A percentile compares a stretch with the other conserved stretches of the same genome.
These are phyloP conservation scores for Tuberolachnus salignus DNA, from an alignment of 2,888 invertebrate species.

Conservation along the genomic window DNA sequence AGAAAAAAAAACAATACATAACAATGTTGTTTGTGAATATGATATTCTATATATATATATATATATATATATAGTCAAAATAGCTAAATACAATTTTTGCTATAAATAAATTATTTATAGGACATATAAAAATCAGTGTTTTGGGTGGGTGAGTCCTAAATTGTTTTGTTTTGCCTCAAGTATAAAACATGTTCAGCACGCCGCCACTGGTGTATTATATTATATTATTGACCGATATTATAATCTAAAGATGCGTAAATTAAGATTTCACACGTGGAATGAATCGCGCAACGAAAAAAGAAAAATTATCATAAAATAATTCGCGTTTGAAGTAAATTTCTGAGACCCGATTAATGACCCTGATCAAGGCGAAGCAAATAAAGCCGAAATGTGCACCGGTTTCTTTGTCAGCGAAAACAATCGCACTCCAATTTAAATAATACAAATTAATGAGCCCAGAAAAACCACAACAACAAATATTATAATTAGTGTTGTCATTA, in stretches of 20 bases:
- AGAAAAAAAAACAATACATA: no score
- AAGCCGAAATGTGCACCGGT: background rate
- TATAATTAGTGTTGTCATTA: conserved; percentile 20
- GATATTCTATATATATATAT: no score
- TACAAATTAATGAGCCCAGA: background rate
- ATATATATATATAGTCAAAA: no score
- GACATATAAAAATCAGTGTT: no score
- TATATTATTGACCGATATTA: background rate
- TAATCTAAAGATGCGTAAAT: background rate
- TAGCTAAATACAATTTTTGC: no score
- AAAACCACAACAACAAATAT: conserved; percentile 35
- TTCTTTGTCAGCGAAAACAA: background rate
- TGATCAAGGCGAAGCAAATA: background rate
- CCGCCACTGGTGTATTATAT: no score
- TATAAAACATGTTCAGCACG: no score
- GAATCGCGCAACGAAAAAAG: conserved; percentile 4
- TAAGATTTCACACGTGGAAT: background rate
- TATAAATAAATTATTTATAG: no score
- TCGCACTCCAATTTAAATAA: conserved; percentile 12
- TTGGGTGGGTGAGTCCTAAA: no score
- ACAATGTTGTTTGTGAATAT: no score
- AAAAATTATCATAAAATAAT: background rate
- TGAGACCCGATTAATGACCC: background rate
- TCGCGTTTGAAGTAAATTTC: background rate
- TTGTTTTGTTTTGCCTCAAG: no score